These are phyloP conservation scores for Oryctolagus cuniculus DNA, from an alignment of 2,113 vertebrate genomes.

Conservation along the genomic window mOryCun1.1 NC_091436.1:107849001-107849500, in stretches of 20 bases:
- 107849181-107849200: background rate
- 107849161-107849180: background rate
- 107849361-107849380: background rate
- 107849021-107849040: background rate
- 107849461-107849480: background rate
- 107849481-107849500: background rate
- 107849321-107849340: background rate
- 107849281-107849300: background rate
- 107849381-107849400: background rate
- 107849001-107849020: background rate
- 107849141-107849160: background rate
- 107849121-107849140: background rate
- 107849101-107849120: background rate
- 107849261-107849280: background rate
- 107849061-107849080: background rate
- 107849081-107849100: background rate
- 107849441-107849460: background rate
- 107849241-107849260: background rate
- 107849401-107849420: background rate
- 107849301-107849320: background rate
- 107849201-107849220: background rate
- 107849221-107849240: background rate
- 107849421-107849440: background rate
- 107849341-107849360: background rate
- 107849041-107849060: background rate